These are phyloP conservation scores for Syncerus caffer DNA, from an alignment of 2,797 vertebrate species.

Conservation along the genomic window DNA sequence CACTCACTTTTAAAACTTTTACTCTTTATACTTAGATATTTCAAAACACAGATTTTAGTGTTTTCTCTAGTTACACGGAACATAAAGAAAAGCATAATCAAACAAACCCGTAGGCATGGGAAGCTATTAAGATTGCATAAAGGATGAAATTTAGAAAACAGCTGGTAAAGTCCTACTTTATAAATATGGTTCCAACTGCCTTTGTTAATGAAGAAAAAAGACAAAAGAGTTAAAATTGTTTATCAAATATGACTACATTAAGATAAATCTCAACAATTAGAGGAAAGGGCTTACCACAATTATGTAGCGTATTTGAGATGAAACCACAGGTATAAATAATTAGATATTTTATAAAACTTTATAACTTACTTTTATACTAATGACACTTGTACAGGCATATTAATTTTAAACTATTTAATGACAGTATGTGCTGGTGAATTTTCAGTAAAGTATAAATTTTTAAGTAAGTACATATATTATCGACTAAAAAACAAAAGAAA, in stretches of 20 bases:
- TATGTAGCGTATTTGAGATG: background rate
- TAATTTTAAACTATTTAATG: slow-evolving; percentile 1
- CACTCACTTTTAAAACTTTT: background rate
- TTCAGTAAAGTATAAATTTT: background rate
- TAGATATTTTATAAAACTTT: background rate
- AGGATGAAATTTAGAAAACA: background rate
- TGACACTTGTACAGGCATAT: background rate
- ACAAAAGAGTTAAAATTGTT: slow-evolving; percentile 2
- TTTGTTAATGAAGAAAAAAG: background rate
- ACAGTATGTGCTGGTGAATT: background rate
- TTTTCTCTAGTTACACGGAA: background rate
- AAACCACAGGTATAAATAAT: background rate
- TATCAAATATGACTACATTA: background rate
- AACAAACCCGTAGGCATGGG: background rate
- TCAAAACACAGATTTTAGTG: background rate
- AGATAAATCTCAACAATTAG: background rate
- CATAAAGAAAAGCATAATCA: background rate
- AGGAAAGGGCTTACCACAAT: background rate
- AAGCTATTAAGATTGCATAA: background rate
- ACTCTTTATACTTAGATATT: background rate
- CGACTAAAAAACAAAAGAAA: background rate
- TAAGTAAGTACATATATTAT: background rate
- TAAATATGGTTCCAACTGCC: background rate
- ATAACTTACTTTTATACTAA: background rate
- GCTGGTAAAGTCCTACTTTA: background rate